These are phyloP conservation scores for Molanna angustata DNA, from an alignment of 2,888 invertebrate species.

Conservation along the genomic window DNA sequence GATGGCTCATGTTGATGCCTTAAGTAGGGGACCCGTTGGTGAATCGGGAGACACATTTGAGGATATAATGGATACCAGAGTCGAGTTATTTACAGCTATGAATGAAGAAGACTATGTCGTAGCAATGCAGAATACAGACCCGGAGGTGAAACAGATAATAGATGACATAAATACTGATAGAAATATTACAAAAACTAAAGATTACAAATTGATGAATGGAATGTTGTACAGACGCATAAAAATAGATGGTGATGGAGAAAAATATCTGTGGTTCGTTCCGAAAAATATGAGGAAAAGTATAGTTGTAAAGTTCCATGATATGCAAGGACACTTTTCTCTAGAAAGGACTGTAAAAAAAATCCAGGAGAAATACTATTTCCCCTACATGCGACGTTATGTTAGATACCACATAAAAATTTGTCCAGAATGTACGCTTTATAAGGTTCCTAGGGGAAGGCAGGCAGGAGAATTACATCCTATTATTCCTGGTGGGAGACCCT, in stretches of 20 bases:
- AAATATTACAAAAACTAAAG: neutral
- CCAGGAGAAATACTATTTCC: neutral
- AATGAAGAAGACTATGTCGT: neutral
- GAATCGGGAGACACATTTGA: too few relatives aligned
- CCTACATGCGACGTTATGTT: neutral
- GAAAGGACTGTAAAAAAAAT: neutral
- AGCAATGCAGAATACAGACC: neutral
- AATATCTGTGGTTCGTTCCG: neutral
- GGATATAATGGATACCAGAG: too few relatives aligned
- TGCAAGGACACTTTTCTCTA: neutral
- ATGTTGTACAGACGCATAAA: neutral
- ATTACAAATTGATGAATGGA: neutral
- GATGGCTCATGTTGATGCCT: neutral
- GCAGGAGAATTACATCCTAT: slow-evolving; percentile 1
- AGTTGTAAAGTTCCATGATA: neutral
- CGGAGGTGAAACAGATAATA: too few relatives aligned
- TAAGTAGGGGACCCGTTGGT: neutral
- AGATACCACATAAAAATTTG: slow-evolving; percentile 2
- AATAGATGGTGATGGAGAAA: neutral
- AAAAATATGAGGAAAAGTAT: neutral
- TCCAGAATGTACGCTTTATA: neutral
- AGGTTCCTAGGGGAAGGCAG: neutral
- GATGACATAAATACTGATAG: neutral
- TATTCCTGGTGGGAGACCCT: neutral
- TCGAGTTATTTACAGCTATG: neutral